Conservation (phyloP, 2,113 vertebrate species). For the Odocoileus hemionus region DNA sequence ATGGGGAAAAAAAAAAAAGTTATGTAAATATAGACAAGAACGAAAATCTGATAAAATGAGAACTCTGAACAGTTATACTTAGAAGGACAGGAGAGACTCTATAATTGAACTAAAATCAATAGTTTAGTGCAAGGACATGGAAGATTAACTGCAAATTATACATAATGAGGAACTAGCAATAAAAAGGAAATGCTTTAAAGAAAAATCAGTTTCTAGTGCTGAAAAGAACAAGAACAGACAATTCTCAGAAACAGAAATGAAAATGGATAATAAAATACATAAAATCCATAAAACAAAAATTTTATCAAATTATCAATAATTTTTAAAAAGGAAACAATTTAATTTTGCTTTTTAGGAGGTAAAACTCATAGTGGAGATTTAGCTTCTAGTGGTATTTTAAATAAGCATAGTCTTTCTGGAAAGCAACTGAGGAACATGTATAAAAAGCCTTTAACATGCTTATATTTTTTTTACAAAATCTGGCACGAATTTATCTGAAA, state of each 20-base stretch:
- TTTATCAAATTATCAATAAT: background rate
- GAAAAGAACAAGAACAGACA: background rate
- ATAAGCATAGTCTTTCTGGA: background rate
- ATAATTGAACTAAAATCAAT: background rate
- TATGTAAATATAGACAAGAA: background rate
- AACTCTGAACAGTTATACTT: background rate
- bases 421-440: background rate
- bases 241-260: conserved; percentile 12
- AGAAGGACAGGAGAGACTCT: background rate
- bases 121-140: background rate
- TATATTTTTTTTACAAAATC: background rate
- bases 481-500: background rate
- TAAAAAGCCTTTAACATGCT: background rate
- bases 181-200: background rate
- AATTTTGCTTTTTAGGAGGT: background rate
- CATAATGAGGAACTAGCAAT: background rate
- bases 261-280: background rate
- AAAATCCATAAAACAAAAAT: background rate
- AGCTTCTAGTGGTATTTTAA: background rate
- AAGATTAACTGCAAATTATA: conserved; percentile 1
- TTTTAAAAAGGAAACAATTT: background rate
- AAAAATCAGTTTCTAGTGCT: background rate
- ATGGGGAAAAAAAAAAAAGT: background rate
- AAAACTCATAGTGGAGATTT: background rate
- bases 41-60: background rate